These are phyloP conservation scores for Dryoscopus gambensis DNA, from an alignment of 2,113 vertebrate species.

Conservation along the genomic window DNA sequence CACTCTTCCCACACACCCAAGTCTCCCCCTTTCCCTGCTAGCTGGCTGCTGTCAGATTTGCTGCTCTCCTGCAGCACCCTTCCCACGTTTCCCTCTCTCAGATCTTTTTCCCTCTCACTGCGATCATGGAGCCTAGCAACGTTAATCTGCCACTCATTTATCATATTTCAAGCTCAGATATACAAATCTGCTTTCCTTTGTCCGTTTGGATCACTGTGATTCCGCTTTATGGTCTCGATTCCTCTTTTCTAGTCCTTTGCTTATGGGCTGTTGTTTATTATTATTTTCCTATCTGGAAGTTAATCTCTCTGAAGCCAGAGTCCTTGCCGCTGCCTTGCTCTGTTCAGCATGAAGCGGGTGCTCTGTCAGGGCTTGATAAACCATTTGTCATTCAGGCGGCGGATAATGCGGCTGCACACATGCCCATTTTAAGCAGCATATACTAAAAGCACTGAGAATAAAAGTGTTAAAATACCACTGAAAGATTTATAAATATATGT, in stretches of 20 bases:
- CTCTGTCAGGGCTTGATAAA: conserved; percentile 56
- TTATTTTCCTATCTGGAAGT: conserved; percentile 59
- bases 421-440: conserved; percentile 27
- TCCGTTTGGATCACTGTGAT: neutral
- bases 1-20: neutral
- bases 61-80: neutral
- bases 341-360: neutral
- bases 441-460: conserved; percentile 29
- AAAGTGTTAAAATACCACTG: conserved; percentile 34
- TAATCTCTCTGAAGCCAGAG: conserved; percentile 56
- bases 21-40: neutral
- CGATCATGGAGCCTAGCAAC: conserved; percentile 40
- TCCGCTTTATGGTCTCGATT: neutral
- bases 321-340: conserved; percentile 23
- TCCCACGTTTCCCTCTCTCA: neutral
- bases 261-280: conserved; percentile 47
- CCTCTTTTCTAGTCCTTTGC: conserved; percentile 24
- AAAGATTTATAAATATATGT: conserved; percentile 24
- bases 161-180: conserved; percentile 40
- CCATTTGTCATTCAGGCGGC: conserved; percentile 49
- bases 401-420: conserved; percentile 42
- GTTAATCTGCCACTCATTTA: conserved; percentile 55
- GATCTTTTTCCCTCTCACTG: neutral
- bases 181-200: conserved; percentile 43
- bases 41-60: neutral